phyloP scores from a whole-genome alignment of 2,113 vertebrate species.

The Greenwoodochromis staneri region DNA sequence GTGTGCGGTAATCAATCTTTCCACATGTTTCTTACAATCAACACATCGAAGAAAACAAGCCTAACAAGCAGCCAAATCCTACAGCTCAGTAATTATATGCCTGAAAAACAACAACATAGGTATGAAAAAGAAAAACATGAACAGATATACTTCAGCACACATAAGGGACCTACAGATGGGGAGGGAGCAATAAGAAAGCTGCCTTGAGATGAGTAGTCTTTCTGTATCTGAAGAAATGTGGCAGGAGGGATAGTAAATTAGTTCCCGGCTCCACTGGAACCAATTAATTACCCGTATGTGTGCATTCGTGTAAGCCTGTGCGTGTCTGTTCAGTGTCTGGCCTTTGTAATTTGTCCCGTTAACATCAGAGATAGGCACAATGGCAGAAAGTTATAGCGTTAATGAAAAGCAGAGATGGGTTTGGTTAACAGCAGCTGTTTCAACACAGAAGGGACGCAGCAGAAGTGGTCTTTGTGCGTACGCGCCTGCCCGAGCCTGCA shows the following conservation, averaged over 20 bases:
- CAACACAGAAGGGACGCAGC: neutral
- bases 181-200: constrained; percentile 17
- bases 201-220: constrained; percentile 21
- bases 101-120: constrained; percentile 43
- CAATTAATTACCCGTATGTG: constrained; percentile 68
- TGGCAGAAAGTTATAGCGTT: constrained; percentile 15
- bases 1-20: constrained; percentile 35
- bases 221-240: constrained; percentile 44
- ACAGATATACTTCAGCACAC: neutral
- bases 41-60: constrained; percentile 55
- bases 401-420: constrained; percentile 35
- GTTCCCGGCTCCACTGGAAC: constrained; percentile 64
- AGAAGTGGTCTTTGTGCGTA: neutral
- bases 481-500: neutral
- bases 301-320: neutral
- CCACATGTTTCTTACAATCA: constrained; percentile 45
- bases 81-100: constrained; percentile 58
- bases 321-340: constrained; percentile 18
- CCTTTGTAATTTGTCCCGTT: constrained; percentile 52
- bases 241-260: constrained; percentile 64
- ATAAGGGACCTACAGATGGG: constrained; percentile 6
- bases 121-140: neutral
- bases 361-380: constrained; percentile 36
- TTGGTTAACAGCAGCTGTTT: constrained; percentile 11
- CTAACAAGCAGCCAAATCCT: constrained; percentile 35